Base-by-base conservation (phyloP, 2,113 vertebrate species). In the Lepisosteus oculatus region DNA sequence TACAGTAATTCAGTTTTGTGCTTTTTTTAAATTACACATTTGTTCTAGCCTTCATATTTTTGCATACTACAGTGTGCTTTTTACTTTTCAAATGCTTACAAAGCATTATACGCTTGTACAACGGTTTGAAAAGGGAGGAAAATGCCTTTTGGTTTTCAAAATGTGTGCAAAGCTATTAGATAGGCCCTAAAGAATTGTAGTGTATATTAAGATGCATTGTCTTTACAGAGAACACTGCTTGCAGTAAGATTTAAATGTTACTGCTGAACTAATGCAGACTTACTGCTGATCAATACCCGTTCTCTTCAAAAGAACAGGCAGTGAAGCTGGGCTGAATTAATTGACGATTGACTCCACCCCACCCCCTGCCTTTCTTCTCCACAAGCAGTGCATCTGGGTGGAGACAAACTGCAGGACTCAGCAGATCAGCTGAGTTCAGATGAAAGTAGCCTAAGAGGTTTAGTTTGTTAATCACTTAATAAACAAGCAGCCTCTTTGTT, bases 211-310 rank as follows among this genome's bases (percentile, higher is more conserved):
- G 59, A 43, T 56, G 43, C 41, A 72, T 64, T 42, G 13, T 14
- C 55, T 15, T 66, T 55, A 41, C 41, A 29, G 56, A 55, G n/a
- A n/a, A 47, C 6, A 61, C 56, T 47, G 17, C 67, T 47, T 9
- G 57, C 55, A 57, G 11, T 11, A 67, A 54, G 73, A 79, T 68
- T 72, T 65, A 72, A 73, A 76, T 55, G 43, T 80, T 80, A 85
- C 77, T 79, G 81, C 85, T 83, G 84, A 80, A 76, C 80, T 78
- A 59, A 76, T 75, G 77, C 68, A 65, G 55, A 69, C 78, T 74
- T 72, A 80, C 75, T 67, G 75, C 68, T 69, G 72, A 85, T 87
- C 84, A 80, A 87, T 86, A 83, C 61, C 79, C 67, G 74, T 82
- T 83, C 79, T 85, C 77, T 82, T 84, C 79, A 76, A 61, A 84